Conservation (phyloP, 1,140 invertebrate species). For the Scaptodrosophila lebanonensis region DNA sequence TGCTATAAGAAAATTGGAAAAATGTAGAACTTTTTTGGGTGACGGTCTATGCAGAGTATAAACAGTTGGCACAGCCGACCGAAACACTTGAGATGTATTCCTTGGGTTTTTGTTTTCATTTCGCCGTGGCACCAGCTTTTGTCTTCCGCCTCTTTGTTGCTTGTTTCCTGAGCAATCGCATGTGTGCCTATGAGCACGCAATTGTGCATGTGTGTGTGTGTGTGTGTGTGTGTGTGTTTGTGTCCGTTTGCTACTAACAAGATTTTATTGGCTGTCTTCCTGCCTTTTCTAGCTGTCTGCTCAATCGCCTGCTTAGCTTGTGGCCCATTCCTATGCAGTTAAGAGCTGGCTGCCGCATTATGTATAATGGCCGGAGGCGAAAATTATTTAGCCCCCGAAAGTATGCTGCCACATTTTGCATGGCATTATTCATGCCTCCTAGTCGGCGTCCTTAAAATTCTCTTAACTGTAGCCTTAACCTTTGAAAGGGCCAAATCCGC, state of each 20-base stretch:
- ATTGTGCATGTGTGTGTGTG: constrained; percentile 6
- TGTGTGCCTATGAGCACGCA: too few species aligned
- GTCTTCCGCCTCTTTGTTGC: neutral
- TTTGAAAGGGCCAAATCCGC: neutral
- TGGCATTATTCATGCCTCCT: neutral
- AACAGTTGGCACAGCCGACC: too few species aligned
- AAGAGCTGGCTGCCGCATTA: neutral
- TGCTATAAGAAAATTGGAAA: too few species aligned
- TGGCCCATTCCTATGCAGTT: neutral
- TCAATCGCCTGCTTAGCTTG: constrained; percentile 1
- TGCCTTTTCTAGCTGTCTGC: constrained; percentile 3
- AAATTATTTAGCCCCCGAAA: too few species aligned
- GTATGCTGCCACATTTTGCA: too few species aligned
- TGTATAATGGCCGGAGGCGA: too few species aligned
- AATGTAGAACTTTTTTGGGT: too few species aligned
- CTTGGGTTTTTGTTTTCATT: too few species aligned
- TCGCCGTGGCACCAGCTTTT: too few species aligned
- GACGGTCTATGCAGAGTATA: too few species aligned
- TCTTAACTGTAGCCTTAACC: too few species aligned
- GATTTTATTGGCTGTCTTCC: constrained; percentile 36
- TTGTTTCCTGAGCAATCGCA: neutral
- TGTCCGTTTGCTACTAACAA: constrained; percentile 12
- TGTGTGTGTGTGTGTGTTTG: neutral
- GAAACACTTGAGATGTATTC: too few species aligned
- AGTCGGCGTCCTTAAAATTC: neutral